Evolutionary conservation across 2,888 invertebrate genomes (phyloP).

Genomic region (Macropis europaea): DNA sequence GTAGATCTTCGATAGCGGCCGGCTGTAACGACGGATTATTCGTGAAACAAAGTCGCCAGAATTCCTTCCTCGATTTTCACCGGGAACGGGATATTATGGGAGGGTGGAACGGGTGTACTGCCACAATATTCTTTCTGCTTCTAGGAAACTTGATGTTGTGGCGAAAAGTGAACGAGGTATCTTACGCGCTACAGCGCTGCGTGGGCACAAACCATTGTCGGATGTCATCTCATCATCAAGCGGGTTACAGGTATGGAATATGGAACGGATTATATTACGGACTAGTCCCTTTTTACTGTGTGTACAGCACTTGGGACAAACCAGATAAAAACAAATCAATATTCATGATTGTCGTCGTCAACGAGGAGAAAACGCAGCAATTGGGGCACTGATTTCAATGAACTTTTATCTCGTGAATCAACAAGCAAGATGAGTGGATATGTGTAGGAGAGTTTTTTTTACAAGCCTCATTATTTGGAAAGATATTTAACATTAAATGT

Average conservation of each 20-base stretch:
- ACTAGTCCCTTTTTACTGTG: constrained; percentile 42
- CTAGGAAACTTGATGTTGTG: constrained; percentile 51
- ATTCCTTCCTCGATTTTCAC: constrained; percentile 1
- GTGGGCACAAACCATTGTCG: constrained; percentile 69
- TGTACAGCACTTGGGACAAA: constrained; percentile 11
- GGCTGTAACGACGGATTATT: constrained; percentile 82
- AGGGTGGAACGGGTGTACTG: background rate
- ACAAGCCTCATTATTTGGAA: too few relatives aligned
- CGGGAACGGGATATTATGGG: constrained; percentile 1
- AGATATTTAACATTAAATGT: too few relatives aligned
- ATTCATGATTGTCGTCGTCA: background rate
- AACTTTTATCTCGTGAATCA: too few relatives aligned
- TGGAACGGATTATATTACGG: constrained; percentile 70
- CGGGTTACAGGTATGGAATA: constrained; percentile 69
- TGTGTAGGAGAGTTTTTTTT: too few relatives aligned
- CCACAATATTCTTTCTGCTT: constrained; percentile 40
- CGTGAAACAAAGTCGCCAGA: constrained; percentile 27
- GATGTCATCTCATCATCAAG: constrained; percentile 68
- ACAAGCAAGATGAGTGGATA: too few relatives aligned
- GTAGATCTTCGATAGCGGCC: constrained; percentile 88
- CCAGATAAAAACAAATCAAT: constrained; percentile 33
- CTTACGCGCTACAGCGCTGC: constrained; percentile 56
- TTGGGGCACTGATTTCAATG: too few relatives aligned
- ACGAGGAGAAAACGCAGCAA: too few relatives aligned
- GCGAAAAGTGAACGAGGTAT: constrained; percentile 44